Evolutionary conservation across 2,113 vertebrate species (phyloP).

Genomic region (Trachemys scripta): DNA sequence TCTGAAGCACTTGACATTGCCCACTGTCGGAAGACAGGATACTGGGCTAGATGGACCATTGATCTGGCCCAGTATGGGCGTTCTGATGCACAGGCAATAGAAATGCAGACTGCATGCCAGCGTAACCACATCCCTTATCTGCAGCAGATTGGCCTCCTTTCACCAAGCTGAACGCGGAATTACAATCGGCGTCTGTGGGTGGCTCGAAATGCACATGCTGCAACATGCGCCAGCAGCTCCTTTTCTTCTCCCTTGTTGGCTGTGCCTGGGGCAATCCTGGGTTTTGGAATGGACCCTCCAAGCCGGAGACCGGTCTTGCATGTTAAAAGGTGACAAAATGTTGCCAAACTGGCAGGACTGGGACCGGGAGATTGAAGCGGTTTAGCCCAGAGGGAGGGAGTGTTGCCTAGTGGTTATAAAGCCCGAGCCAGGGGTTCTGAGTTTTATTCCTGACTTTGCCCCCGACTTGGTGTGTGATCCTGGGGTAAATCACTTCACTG

Average conservation of each 20-base stretch:
- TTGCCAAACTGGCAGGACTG: accelerated
- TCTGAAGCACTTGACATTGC: neutral
- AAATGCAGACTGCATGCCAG: neutral
- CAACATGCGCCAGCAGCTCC: neutral
- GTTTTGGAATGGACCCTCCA: neutral
- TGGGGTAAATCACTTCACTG: neutral
- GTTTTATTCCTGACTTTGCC: neutral
- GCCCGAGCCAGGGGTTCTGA: neutral
- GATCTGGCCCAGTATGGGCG: neutral
- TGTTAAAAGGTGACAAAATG: neutral
- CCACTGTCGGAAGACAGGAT: neutral
- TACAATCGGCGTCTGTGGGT: neutral
- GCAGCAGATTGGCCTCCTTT: neutral
- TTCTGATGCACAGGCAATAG: neutral
- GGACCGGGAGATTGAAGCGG: neutral
- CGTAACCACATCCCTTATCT: neutral
- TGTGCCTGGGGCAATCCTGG: neutral
- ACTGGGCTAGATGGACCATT: neutral
- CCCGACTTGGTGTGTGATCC: neutral
- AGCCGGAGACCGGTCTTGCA: neutral
- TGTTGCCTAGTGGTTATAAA: neutral
- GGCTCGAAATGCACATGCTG: neutral
- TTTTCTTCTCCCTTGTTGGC: neutral
- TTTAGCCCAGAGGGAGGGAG: neutral
- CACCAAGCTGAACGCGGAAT: neutral